Evolutionary conservation across 2,113 vertebrate species (phyloP).

Genomic region (Microtus pennsylvanicus): DNA sequence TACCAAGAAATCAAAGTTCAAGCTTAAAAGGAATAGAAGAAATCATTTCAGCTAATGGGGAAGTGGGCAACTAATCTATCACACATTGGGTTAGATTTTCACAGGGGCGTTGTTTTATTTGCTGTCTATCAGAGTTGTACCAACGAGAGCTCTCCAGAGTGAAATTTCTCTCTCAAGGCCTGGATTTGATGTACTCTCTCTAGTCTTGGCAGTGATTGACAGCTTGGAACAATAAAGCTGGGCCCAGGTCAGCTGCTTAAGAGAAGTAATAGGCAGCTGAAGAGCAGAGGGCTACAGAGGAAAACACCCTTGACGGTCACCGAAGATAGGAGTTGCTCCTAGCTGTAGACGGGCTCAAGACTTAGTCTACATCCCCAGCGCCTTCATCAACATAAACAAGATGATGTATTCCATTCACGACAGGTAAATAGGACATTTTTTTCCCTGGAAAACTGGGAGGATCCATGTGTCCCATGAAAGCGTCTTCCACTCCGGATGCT

Average conservation of each 20-base stretch:
- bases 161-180: neutral
- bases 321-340: neutral
- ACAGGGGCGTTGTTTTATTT: neutral
- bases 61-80: neutral
- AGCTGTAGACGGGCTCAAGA: neutral
- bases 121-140: neutral
- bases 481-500: neutral
- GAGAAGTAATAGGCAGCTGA: neutral
- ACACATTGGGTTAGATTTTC: neutral
- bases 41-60: neutral
- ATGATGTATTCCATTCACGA: neutral
- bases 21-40: neutral
- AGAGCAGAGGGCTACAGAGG: neutral
- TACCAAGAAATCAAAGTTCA: constrained; percentile 41
- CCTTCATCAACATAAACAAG: neutral
- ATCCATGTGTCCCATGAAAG: rapidly evolving
- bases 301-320: neutral
- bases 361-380: neutral
- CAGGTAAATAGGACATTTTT: neutral
- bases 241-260: neutral
- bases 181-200: neutral
- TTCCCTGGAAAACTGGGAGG: neutral
- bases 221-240: neutral
- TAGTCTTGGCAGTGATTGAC: neutral
- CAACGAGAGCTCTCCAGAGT: neutral